Percentiles rank a stretch among this genome's conserved stretches.
Evolutionary conservation across 1,140 invertebrate genomes (phyloP).

Genomic region (Oncopeltus fasciatus): DNA sequence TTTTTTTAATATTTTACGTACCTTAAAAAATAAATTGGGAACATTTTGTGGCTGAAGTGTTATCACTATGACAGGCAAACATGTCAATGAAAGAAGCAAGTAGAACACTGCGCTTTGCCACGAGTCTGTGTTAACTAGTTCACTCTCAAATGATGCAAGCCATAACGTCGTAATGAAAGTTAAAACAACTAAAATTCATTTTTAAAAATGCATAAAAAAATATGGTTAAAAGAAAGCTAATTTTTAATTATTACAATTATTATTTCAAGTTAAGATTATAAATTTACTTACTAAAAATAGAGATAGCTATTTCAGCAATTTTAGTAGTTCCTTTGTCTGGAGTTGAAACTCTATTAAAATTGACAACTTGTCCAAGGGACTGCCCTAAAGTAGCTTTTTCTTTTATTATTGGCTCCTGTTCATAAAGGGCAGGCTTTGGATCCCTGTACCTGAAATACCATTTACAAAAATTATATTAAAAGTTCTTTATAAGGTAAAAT

Average conservation of each 20-base stretch:
- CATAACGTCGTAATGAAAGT: conserved; percentile 10
- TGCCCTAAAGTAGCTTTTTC: conserved; percentile 3
- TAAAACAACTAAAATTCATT: conserved; percentile 5
- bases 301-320: not conserved
- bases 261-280: not conserved
- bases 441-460: conserved; percentile 12
- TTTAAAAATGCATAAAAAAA: not conserved
- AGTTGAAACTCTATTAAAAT: not conserved
- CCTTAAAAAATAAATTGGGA: conserved; percentile 18
- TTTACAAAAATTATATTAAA: too few species aligned
- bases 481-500: too few species aligned
- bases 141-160: conserved; percentile 1
- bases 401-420: not conserved
- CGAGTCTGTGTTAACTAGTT: not conserved
- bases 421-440: conserved; percentile 8
- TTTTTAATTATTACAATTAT: not conserved
- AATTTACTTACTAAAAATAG: not conserved
- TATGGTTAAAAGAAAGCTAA: not conserved
- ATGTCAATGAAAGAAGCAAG: not conserved
- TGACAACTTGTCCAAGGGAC: conserved; percentile 8
- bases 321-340: conserved; percentile 13
- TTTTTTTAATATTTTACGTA: not conserved
- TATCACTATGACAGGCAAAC: conserved; percentile 9
- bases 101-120: not conserved
- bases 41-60: conserved; percentile 12